Percentiles rank a stretch among this genome's conserved stretches.
Evolutionary conservation across 2,797 vertebrate species (phyloP).

Genomic region (Argyrosomus regius): DNA sequence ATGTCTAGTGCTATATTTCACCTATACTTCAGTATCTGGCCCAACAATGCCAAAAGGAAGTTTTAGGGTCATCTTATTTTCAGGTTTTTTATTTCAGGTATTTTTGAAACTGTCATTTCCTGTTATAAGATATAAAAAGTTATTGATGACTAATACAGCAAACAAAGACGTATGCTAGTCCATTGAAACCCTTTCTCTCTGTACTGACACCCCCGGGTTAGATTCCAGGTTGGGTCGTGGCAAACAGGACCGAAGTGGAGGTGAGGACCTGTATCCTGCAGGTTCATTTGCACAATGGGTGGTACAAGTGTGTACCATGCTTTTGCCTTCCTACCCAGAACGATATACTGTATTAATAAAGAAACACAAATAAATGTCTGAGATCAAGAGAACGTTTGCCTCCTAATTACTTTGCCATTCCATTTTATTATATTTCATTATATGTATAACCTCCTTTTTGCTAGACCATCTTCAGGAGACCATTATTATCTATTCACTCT

Average conservation of each 20-base stretch:
- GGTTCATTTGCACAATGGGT: not conserved
- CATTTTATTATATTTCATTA: not conserved
- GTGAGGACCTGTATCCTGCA: not conserved
- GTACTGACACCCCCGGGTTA: no score
- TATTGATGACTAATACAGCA: no score
- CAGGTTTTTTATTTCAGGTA: no score
- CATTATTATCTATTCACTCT: slow-evolving; percentile 28
- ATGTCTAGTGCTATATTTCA: no score
- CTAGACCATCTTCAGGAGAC: slow-evolving; percentile 30
- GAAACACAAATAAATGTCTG: not conserved
- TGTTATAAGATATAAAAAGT: no score
- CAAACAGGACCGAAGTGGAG: not conserved
- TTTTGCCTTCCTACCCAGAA: not conserved
- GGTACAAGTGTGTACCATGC: no score
- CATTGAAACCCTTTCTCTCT: no score
- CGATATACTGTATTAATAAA: not conserved
- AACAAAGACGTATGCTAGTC: no score
- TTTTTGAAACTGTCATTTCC: no score
- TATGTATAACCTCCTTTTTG: not conserved
- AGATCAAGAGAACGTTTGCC: not conserved
- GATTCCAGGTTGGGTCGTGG: not conserved
- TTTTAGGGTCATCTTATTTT: no score
- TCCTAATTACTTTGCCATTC: not conserved
- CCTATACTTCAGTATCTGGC: no score
- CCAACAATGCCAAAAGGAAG: no score